Evolutionary conservation across 2,888 invertebrate species (phyloP), one percentile per base, ranked within the genome.

Genomic region (Galerucella pusilla): DNA sequence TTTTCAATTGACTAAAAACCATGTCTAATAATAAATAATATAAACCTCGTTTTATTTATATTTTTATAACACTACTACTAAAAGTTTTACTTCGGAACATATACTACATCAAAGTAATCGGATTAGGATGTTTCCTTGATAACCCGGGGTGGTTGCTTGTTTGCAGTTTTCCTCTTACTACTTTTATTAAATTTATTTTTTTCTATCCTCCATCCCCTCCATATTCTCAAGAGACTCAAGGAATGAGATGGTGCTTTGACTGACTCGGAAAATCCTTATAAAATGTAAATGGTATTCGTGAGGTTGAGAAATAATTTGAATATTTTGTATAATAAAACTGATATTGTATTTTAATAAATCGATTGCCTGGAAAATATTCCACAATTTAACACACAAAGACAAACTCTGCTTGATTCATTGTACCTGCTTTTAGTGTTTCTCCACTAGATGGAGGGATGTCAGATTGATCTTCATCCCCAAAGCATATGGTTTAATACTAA

Each of bases 91-190:
- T 69, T 46, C 9, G 35, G 46, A 69, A 59, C 59, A 69, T 69
- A 70, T n/a, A n/a, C 63, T 71, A 64, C 71, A 54, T 71, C 52
- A 65, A 20, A 71, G 71, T 71, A 71, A 71, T 71, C 54, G 54
- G 42, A 60, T 71, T 71, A 65, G n/a, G 65, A 57, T 46, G 71
- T 71, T 71, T 71, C 65, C 57, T 57, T 71, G 65, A 71, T 64
- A 71, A 54, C 71, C 65, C 42, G 71, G 64, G 71, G 71, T 71
- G 71, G 64, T 71, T 71, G 35, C 35, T 35, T 35, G 35, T 35
- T 35, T 35, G 35, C 35, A 35, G 35, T 35, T 7, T 54, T 64
- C 71, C 52, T 35, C 57, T 60, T 59, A 35, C 49, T 20, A 65
- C 59, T 65, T 57, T 65, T 71, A 71, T 71, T 71, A 64, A 57